phyloP scores from a whole-genome alignment of 1,140 invertebrate genomes.

The Musca vetustissima region DNA sequence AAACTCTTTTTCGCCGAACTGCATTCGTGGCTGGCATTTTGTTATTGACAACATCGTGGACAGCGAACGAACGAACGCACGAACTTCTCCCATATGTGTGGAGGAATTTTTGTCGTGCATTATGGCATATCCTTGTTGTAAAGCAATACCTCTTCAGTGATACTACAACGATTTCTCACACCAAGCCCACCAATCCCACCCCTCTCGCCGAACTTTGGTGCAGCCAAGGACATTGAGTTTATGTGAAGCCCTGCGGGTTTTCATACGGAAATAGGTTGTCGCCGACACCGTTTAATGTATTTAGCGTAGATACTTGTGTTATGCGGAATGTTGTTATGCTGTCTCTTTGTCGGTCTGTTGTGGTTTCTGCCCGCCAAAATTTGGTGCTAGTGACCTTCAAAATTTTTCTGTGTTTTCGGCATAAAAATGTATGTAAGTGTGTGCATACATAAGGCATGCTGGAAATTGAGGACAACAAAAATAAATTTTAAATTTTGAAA shows the following conservation, averaged over 20 bases:
- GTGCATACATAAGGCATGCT: too few species aligned
- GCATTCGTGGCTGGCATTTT: too few species aligned
- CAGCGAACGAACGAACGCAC: too few species aligned
- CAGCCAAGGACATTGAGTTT: too few species aligned
- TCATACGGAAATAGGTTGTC: slow-evolving; percentile 15
- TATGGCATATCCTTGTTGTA: slow-evolving; percentile 7
- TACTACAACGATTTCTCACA: slow-evolving; percentile 18
- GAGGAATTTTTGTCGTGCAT: slow-evolving; percentile 16
- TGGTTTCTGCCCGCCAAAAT: slow-evolving; percentile 2
- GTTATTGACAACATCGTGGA: too few species aligned
- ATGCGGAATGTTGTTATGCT: background rate
- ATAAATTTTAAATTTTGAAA: too few species aligned
- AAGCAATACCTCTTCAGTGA: background rate
- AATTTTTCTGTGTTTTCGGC: background rate
- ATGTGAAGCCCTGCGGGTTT: background rate
- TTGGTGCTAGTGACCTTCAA: slow-evolving; percentile 13
- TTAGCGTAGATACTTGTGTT: slow-evolving; percentile 18
- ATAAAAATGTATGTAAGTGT: too few species aligned
- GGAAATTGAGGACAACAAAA: too few species aligned
- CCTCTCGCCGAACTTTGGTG: too few species aligned
- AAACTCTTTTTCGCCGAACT: too few species aligned
- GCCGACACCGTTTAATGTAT: slow-evolving; percentile 7
- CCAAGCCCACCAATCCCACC: too few species aligned
- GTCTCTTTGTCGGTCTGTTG: background rate
- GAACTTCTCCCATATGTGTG: background rate